Evolutionary conservation across 2,797 vertebrate genomes (phyloP).

Genomic region (Artibeus lituratus): DNA sequence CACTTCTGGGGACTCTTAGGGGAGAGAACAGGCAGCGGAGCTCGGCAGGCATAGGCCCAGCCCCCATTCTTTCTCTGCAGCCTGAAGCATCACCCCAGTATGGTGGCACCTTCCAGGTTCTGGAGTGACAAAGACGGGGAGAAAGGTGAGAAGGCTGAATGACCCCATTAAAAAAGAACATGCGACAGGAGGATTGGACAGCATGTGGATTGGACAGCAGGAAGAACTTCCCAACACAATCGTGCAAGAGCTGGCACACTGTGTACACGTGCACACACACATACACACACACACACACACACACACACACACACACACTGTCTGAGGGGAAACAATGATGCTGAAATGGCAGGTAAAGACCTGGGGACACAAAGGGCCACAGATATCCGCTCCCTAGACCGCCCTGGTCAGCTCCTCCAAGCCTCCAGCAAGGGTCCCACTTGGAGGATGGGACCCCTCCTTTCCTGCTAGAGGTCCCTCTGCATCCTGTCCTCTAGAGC

Average conservation of each 20-base stretch:
- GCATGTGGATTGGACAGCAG: not conserved
- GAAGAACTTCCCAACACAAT: not conserved
- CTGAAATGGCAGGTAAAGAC: not conserved
- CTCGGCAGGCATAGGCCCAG: not conserved
- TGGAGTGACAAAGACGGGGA: not conserved
- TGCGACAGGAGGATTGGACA: not conserved
- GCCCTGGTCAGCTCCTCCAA: not conserved
- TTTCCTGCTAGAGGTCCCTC: slow-evolving; percentile 20
- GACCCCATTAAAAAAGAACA: not conserved
- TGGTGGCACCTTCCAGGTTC: not conserved
- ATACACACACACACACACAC: not conserved
- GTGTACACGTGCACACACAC: not conserved
- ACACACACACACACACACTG: not conserved
- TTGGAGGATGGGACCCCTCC: not conserved
- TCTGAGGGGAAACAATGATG: not conserved
- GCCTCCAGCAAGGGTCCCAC: not conserved
- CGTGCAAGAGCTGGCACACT: not conserved
- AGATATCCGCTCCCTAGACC: not conserved
- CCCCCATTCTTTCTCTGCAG: not conserved
- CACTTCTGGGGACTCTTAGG: not conserved
- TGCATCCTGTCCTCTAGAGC: not conserved
- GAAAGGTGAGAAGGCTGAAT: not conserved
- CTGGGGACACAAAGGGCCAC: not conserved
- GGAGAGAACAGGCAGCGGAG: not conserved
- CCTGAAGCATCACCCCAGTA: not conserved